Base-by-base conservation (phyloP, 2,113 vertebrate genomes). In the Brevimyrus niger region DNA sequence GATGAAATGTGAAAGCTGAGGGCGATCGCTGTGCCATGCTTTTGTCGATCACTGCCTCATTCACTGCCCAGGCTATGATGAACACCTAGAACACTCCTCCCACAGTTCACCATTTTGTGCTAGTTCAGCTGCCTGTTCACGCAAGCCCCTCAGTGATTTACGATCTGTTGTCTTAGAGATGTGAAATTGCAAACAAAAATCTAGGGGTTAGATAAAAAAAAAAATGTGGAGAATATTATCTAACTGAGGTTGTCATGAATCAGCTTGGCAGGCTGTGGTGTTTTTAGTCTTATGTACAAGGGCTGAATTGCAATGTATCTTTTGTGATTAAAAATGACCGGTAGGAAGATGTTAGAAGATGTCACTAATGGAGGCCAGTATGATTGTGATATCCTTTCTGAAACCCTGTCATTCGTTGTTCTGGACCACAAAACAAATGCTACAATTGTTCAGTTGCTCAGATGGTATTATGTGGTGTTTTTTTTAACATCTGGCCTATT, bases 231-330 rank as follows among this genome's bases (percentile, higher is more conserved):
- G 82, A 27, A 84, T 84, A 38, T 80, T 42, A 42, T 42, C 73
- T 17, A 80, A 42, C 42, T 84, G 82, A 84, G 82, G 82, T 84
- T n/a, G 44, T 80, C 73, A 42, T 80, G 73, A 80, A 80, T 80
- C 38, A 84, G 46, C 47, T n/a, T 47, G 82, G 82, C 82, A 84
- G 82, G 42, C 42, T 84, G 44, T n/a, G 44, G 44, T 69, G 21
- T 47, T 84, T 47, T 84, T 47, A 19, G 13, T 47, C 4, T 8
- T 47, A 47, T 84, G 82, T 46, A n/a, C 38, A 82, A 82, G n/a
- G 61, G 17, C 17, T 82, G 42, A 23, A 84, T 47, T 27, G 3
- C 38, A 27, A 46, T 84, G 17, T 47, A 21, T 46, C 19, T 47
- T 44, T 84, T 84, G 15, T 84, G 35, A 44, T 47, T 84, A 47